Conservation (phyloP, 2,797 vertebrate genomes). For the Myotis planiceps region DNA sequence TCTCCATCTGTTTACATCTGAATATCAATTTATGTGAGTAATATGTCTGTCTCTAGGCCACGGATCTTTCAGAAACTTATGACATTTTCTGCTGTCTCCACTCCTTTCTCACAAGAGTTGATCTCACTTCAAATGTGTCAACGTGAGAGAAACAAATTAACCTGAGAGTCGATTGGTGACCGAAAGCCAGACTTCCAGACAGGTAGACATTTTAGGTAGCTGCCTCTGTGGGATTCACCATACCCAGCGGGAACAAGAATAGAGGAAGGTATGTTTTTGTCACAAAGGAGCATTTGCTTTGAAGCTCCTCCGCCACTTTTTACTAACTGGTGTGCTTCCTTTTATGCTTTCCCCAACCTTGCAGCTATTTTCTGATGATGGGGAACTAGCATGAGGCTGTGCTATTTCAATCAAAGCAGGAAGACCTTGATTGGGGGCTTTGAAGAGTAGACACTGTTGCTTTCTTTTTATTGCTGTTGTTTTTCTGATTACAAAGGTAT, state of each 20-base stretch:
- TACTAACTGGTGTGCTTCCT: not conserved
- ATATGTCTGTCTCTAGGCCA: not conserved
- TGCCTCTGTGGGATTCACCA: not conserved
- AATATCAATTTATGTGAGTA: not conserved
- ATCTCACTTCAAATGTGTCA: not conserved
- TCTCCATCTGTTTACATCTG: not conserved
- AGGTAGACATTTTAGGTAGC: not conserved
- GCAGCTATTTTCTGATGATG: constrained; percentile 35
- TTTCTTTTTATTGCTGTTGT: constrained; percentile 51
- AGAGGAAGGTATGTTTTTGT: not conserved
- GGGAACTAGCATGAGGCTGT: not conserved
- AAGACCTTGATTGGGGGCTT: constrained; percentile 46
- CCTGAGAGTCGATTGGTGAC: not conserved
- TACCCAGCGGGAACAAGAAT: not conserved
- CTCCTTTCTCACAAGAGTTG: constrained; percentile 5
- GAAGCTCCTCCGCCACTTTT: not conserved
- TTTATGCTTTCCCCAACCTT: not conserved
- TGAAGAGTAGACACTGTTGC: constrained; percentile 51
- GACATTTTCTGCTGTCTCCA: not conserved
- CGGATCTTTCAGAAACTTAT: not conserved
- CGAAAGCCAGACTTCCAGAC: not conserved
- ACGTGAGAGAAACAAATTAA: constrained; percentile 24
- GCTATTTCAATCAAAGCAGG: constrained; percentile 20
- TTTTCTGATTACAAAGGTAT: constrained; percentile 59
- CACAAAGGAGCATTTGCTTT: not conserved